Conservation (phyloP, 2,113 vertebrate species). For the Triplophysa siluroides region DNA sequence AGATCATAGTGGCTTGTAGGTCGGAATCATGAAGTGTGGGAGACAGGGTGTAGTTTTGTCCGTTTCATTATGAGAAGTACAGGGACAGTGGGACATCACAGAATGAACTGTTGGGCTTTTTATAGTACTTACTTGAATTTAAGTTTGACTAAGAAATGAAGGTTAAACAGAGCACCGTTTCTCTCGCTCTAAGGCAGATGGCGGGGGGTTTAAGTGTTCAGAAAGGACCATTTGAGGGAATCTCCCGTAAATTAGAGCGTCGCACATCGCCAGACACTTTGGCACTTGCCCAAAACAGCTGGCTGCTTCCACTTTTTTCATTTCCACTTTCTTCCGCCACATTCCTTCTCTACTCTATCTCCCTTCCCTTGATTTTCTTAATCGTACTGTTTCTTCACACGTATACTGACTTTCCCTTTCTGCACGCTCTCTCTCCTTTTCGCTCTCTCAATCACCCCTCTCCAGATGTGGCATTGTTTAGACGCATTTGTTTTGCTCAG, state of each 20-base stretch:
- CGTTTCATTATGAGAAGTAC: background rate
- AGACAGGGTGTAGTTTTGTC: background rate
- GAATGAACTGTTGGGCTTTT: background rate
- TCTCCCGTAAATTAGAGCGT: slow-evolving; percentile 68
- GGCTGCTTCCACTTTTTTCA: slow-evolving; percentile 66
- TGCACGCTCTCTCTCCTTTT: slow-evolving; percentile 19
- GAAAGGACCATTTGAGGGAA: slow-evolving; percentile 51
- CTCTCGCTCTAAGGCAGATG: slow-evolving; percentile 35
- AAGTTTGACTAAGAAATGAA: background rate
- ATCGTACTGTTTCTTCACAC: slow-evolving; percentile 8
- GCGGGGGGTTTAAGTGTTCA: slow-evolving; percentile 29
- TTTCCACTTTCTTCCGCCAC: slow-evolving; percentile 61
- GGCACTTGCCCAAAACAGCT: slow-evolving; percentile 68
- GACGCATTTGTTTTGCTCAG: slow-evolving; percentile 68
- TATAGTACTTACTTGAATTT: background rate
- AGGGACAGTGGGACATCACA: background rate
- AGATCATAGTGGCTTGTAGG: background rate
- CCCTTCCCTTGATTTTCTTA: slow-evolving; percentile 7
- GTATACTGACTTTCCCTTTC: slow-evolving; percentile 11
- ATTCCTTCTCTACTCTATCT: slow-evolving; percentile 59
- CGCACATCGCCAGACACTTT: slow-evolving; percentile 66
- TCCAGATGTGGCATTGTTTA: slow-evolving; percentile 77
- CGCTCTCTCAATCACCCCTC: slow-evolving; percentile 35
- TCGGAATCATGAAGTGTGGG: background rate
- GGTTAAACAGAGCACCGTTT: background rate